These are phyloP conservation scores for Pterois miles DNA, from an alignment of 2,797 vertebrate species.

Conservation along the genomic window DNA sequence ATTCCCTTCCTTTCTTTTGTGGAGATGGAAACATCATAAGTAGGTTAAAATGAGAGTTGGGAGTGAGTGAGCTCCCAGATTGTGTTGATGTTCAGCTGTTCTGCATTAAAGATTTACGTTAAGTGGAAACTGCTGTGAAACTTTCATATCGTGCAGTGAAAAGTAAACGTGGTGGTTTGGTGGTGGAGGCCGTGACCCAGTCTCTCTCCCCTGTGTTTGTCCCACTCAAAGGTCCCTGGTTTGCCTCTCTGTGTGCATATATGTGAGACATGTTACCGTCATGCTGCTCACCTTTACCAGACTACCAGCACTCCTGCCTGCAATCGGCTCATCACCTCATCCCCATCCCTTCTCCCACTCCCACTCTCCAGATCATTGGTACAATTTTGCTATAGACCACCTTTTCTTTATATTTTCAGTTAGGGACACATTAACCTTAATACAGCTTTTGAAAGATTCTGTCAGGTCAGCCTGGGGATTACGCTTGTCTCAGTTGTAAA, in stretches of 20 bases:
- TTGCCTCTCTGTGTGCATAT: not conserved
- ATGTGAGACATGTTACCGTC: not conserved
- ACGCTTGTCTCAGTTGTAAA: too few species aligned
- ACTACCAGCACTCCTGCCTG: not conserved
- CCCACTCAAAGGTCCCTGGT: not conserved
- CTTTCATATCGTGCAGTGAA: conserved; percentile 21
- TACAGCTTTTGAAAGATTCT: too few species aligned
- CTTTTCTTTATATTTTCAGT: too few species aligned
- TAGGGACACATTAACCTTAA: too few species aligned
- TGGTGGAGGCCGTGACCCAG: not conserved
- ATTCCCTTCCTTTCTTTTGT: not conserved
- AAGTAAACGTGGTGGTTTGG: not conserved
- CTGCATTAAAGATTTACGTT: conserved; percentile 46
- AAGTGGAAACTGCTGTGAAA: conserved; percentile 38
- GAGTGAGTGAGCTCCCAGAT: not conserved
- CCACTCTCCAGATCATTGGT: too few species aligned
- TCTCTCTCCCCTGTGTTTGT: not conserved
- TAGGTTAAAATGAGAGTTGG: not conserved
- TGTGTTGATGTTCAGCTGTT: conserved; percentile 11
- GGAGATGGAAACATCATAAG: not conserved
- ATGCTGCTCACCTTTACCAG: not conserved
- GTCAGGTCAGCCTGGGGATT: too few species aligned
- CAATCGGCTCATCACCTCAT: not conserved
- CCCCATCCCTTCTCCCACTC: too few species aligned
- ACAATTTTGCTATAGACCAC: too few species aligned